Conservation (phyloP, 2,888 invertebrate species). For the Tanypteryx hageni region DNA sequence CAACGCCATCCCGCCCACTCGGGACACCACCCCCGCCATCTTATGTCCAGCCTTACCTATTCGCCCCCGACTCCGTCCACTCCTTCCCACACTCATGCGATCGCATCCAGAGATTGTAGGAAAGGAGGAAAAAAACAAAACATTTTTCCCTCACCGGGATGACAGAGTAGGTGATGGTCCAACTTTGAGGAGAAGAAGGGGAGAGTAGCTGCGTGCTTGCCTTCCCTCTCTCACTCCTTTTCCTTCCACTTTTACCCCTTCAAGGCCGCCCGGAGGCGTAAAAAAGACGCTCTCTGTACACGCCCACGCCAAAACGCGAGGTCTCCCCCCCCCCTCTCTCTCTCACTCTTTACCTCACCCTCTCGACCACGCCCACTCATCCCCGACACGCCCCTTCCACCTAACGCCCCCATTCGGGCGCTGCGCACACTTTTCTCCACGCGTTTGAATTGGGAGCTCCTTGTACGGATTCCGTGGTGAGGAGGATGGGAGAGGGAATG, state of each 20-base stretch:
- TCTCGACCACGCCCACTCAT: constrained; percentile 35
- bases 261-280: constrained; percentile 57
- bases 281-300: constrained; percentile 50
- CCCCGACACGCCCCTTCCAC: constrained; percentile 40
- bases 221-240: background rate
- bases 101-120: constrained; percentile 16
- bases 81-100: background rate
- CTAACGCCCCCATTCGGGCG: constrained; percentile 2
- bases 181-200: background rate
- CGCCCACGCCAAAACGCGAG: constrained; percentile 48
- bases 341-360: background rate
- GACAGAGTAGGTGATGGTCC: constrained; percentile 2
- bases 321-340: background rate
- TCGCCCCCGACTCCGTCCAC: background rate
- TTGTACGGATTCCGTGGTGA: background rate
- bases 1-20: constrained; percentile 7
- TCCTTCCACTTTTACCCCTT: background rate
- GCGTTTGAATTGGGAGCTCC: constrained; percentile 46
- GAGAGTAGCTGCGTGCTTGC: background rate
- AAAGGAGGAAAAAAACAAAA: background rate
- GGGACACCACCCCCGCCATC: constrained; percentile 19
- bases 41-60: background rate
- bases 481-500: background rate
- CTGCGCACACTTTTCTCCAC: background rate
- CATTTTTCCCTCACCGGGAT: background rate